Evolutionary conservation across 2,888 invertebrate genomes (phyloP), one percentile per base, ranked within the genome.

Genomic region (Lochmaea capreae): DNA sequence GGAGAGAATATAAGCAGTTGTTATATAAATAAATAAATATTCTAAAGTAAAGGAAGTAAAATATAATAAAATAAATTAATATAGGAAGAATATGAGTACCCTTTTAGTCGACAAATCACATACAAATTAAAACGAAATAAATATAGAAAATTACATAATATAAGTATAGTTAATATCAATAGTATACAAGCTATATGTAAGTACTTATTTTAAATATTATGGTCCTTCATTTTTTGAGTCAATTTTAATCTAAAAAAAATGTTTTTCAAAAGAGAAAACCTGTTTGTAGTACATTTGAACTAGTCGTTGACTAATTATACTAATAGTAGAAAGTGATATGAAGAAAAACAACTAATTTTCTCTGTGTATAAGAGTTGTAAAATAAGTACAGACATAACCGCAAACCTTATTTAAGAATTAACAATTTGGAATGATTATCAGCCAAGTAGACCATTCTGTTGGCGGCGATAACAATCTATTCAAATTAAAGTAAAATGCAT

Each of bases 401-500:
- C 54, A 18, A 10, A 54, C 16, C 3, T 54, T 46, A 46, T 46
- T 46, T 18, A 54, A 54, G 10, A 16, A 18, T 54, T 54, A 54
- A 54, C 54, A 16, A 54, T 18, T 54, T 54, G 54, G 54, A 54
- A 54, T 54, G 54, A 18, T 54, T 54, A 54, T 11, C 10, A 54
- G 54, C 54, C 54, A 54, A 1, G 18, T 16, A 18, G 0, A 16
- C 18, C 54, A 54, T 5, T 18, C 10, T 18, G 54, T 54, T 54
- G 18, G 4, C n/a, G 8, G 14, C n/a, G n/a, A 54, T 18, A 16
- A 54, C 52, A 2, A 16, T 46, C 12, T 46, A 14, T 14, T 12
- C 5, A 46, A 46, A 39, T 39, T 39, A 39, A 39, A 39, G 33
- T 39, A 1, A 8, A 39, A 39, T 39, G 33, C 9, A 8, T 39